Evolutionary conservation across 1,140 invertebrate species (phyloP), one percentile per base, ranked within the genome.

Genomic region (Propsilocerus akamusi): DNA sequence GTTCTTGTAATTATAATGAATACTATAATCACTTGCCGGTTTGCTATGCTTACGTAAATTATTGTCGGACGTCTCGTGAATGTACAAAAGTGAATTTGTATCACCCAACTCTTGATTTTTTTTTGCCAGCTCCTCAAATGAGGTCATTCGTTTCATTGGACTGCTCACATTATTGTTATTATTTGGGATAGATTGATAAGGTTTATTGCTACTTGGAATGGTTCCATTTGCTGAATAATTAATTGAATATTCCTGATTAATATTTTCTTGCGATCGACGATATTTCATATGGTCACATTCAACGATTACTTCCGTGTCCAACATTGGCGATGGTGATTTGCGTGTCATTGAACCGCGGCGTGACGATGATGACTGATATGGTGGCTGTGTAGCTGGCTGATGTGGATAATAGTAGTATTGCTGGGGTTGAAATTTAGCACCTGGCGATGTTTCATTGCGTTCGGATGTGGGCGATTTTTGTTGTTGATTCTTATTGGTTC

Each of bases 71-170:
- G 32, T 34, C 12, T 47, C 25, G n/a, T 41, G 11, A 25, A 17
- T 28, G 46, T 48, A 52, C 20, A 46, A 48, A 47, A 25, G 26
- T 25, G 26, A 26, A 25, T 28, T 46, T 23, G 20, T 26, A 22
- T 50, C 26, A 26, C 46, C 25, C 14, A 23, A 11, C n/a, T 46
- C 37, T 22, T 34, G 25, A 32, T 37, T 22, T 26, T 41, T 25
- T 20, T 46, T 17, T 25, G 51, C 51, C n/a, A 52, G 41, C 47
- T 52, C 47, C 26, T 52, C 51, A 46, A 52, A 52, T 12, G 46
- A 48, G 22, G 51, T 52, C 46, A 52, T 48, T n/a, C 20, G 14
- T 28, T 52, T 52, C 14, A 17, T 23, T 10, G 20, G n/a, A 12
- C 14, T 20, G 12, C 26, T 32, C 22, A 10, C 46, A 11, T 41